phyloP scores from a whole-genome alignment of 2,888 invertebrate species.

The Homarus gammarus region DNA sequence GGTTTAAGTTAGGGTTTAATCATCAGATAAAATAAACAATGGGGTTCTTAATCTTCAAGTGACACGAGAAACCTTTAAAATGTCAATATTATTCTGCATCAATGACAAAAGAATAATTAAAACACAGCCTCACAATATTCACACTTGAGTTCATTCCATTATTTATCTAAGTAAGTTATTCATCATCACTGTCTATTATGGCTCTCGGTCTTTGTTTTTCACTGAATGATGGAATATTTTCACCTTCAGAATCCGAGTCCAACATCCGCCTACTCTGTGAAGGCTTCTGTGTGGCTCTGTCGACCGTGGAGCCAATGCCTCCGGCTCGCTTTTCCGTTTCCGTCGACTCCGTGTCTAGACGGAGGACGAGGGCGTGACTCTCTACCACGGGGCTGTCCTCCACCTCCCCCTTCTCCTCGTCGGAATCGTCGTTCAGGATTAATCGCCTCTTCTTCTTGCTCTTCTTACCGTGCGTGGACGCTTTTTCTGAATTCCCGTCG shows the following conservation, averaged over 20 bases:
- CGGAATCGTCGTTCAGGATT: constrained; percentile 29
- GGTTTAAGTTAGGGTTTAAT: no score
- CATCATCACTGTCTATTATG: constrained; percentile 65
- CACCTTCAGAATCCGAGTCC: background rate
- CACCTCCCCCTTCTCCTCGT: no score
- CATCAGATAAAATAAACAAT: no score
- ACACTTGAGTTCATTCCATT: no score
- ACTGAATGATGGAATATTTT: background rate
- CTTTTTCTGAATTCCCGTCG: background rate
- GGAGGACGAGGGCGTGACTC: constrained; percentile 35
- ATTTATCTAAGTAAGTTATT: constrained; percentile 20
- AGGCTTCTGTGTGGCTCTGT: background rate
- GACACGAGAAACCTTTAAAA: no score
- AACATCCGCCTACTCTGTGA: background rate
- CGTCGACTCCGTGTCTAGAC: constrained; percentile 43
- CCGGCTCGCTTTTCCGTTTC: background rate
- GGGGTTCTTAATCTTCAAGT: no score
- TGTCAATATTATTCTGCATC: no score
- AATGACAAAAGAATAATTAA: no score
- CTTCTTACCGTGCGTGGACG: background rate
- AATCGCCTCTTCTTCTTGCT: constrained; percentile 42
- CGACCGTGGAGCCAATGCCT: background rate
- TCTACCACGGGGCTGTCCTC: background rate
- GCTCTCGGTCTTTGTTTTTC: constrained; percentile 48
- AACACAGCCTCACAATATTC: background rate